Base-by-base conservation (phyloP, 2,888 invertebrate genomes). In the Merodon equestris region DNA sequence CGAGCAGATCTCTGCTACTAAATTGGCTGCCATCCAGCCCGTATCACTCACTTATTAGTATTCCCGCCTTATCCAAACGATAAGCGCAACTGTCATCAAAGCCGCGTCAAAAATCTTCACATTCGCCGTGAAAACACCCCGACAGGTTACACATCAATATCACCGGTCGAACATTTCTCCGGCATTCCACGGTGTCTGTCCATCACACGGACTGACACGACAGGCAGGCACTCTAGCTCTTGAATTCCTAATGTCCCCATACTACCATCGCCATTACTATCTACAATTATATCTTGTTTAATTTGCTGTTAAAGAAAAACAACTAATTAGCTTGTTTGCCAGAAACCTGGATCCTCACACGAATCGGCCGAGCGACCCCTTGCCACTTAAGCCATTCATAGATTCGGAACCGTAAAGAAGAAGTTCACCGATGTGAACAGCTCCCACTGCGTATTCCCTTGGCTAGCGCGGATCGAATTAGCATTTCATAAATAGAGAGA, bases 401-500 rank as follows among this genome's bases (percentile, higher is more conserved):
- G 42, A n/a, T 15, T 50, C 17, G 34, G 9, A 56, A 45, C 9
- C 44, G 36, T 64, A 45, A 38, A 53, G 7, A 7, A 27, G 27
- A 27, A 27, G 27, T 27, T 27, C 17, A 40, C 18, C 38, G 68
- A 74, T 79, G 79, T 79, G 79, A 79, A 79, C 79, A 61, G 44
- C 74, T 79, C 79, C 68, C 58, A 61, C 36, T 50, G 68, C 58
- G 58, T 42, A 53, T 73, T 77, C 77, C 77, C 77, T 77, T 71
- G 61, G 10, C 54, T 63, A 48, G 67, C 67, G 63, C 54, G 58
- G 68, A 74, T 74, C 68, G 45, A 79, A 79, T 79, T 79, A 74
- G 79, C 79, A 79, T 79, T 79, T 79, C 63, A 79, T 70, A 79
- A 73, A 57, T 48, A 63, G 64, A 70, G 51, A 58, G 51, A 64